phyloP scores from a whole-genome alignment of 2,797 vertebrate species.

The Lepilemur septentrionalis region DNA sequence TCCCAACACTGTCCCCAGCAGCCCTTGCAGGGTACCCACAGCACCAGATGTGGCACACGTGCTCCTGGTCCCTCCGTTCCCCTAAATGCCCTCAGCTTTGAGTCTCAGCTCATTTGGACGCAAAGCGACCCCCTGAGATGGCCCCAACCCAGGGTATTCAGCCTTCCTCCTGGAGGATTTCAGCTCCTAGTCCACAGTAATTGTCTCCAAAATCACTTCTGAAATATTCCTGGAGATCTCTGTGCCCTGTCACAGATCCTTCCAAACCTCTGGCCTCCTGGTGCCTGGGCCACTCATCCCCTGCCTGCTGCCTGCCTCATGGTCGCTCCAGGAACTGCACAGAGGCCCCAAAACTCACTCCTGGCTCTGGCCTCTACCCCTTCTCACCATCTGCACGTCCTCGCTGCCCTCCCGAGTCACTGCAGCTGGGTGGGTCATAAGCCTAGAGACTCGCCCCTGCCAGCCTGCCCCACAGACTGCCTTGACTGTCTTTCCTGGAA shows the following conservation, averaged over 20 bases:
- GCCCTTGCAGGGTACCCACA: neutral
- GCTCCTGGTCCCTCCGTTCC: neutral
- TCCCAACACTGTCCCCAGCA: neutral
- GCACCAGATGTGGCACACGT: rapidly evolving
- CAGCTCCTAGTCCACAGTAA: neutral
- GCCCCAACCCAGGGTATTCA: too few relatives aligned
- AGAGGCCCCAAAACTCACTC: too few relatives aligned
- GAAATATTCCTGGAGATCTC: neutral
- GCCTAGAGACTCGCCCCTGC: too few relatives aligned
- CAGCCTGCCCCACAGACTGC: neutral
- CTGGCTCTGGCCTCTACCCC: neutral
- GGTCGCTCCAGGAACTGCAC: too few relatives aligned
- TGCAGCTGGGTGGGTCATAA: neutral
- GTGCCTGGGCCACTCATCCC: neutral
- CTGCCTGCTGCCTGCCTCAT: neutral
- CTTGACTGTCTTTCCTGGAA: neutral
- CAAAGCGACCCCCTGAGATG: neutral
- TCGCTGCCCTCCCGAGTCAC: neutral
- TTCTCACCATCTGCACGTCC: neutral
- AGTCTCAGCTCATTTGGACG: neutral
- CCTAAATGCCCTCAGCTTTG: neutral
- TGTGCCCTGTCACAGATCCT: neutral
- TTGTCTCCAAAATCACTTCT: too few relatives aligned
- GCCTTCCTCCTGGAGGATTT: neutral
- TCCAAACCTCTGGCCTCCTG: neutral